Base-by-base conservation (phyloP, 2,888 invertebrate genomes). In the Tiliacea citrago region DNA sequence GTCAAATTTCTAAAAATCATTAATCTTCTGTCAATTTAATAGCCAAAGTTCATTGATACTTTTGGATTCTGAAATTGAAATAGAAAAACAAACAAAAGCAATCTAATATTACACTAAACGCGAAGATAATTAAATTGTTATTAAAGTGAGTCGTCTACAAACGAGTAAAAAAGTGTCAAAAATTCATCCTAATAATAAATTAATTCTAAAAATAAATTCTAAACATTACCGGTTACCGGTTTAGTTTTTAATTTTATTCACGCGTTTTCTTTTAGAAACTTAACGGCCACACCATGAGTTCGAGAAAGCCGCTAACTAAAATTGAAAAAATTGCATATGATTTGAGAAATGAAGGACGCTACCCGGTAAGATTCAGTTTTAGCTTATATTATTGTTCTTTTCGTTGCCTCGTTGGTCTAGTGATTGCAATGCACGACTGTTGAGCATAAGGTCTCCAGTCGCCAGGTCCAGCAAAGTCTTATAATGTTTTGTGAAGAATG, bases 201-300 rank as follows among this genome's bases (percentile, higher is more conserved):
- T 29, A 5, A 29, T n/a, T n/a, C n/a, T n/a, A n/a, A n/a, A n/a
- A n/a, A 7, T 9, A 29, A 16, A n/a, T 42, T 57, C 0, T 21
- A 35, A 60, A 53, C 24, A 51, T n/a, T 39, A 72, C 82, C 82
- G 61, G 69, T 47, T 49, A 35, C 55, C 39, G 63, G 67, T 10
- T 13, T 35, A 58, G 16, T 35, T 63, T 21, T 7, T 45, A 21
- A 63, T 29, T 35, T 35, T 57, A n/a, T 60, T 77, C 12, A 57
- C 1, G 39, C 55, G 53, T 69, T 21, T 73, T 39, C 16, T 69
- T 67, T 47, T 45, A 63, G 24, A 47, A 24, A 51, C 9, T 0
- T 16, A 82, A 49, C 42, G n/a, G 42, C 29, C 42, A 13, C 45
- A 63, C 4, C 10, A 82, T 82, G 82, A 82, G 76, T 45, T n/a